Base-by-base conservation (phyloP, 23 tunicate species). In the Trididemnum miniatum region DNA sequence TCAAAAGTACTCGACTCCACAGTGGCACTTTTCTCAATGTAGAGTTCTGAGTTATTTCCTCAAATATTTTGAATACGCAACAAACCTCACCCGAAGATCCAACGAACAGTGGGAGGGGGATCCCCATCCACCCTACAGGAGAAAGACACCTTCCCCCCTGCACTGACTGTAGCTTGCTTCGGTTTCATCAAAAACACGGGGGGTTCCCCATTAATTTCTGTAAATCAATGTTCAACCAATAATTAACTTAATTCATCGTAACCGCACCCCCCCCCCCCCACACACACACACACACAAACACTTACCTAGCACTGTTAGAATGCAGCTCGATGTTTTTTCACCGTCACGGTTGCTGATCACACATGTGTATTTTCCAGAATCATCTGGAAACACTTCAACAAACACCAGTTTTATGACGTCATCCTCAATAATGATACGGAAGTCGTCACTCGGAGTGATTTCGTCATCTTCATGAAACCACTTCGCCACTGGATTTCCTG, bases 191-290 rank as follows among this genome's bases (percentile, higher is more conserved):
- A 32, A 83, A 92, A 87, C 28, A 62, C 71, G 4, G 97, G 97
- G 20, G 97, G 71, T 1, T 83, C 92, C 2, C 97, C 97, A 20
- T 92, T 92, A 65, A 92, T 92, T 65, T 92, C 97, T 92, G 82
- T 18, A 71, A 51, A 87, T 9, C 12, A 44, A 15, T 15, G 15
- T 9, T 44, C 9, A 44, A 44, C 9, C 15, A 7, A 44, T 44
- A 9, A 44, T 7, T 7, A 15, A 44, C 54, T 44, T 7, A 44
- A 44, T 7, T n/a, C n/a, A n/a, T n/a, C n/a, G n/a, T n/a, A n/a
- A n/a, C n/a, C n/a, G 54, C 54, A 44, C 15, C 15, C 15, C 15
- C 54, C 12, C 9, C 54, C 9, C 54, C 54, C 54, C 15, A 7
- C 15, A 44, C 15, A 44, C 54, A 7, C 54, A 7, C 54, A 44